Percentiles rank a stretch among this genome's conserved stretches.
These are phyloP conservation scores for Campopleginae sp. DNA, from an alignment of 2,888 invertebrate genomes.

Conservation along the genomic window DNA sequence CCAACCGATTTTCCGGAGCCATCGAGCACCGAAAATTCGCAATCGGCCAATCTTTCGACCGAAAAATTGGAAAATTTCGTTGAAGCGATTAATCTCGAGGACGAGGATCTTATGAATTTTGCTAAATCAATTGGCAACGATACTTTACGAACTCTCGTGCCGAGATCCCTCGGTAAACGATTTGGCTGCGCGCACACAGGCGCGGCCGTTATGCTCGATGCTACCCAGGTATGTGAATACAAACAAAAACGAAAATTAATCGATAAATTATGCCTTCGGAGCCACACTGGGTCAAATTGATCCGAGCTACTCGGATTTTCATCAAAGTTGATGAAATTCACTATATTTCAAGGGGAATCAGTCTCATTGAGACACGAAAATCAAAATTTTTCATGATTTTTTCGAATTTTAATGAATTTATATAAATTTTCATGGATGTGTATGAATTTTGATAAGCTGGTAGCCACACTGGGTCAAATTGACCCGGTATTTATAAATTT, in stretches of 20 bases:
- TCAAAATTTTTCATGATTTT: too few species aligned
- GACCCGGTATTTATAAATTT: too few species aligned
- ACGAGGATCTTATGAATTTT: constrained; percentile 28
- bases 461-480: too few species aligned
- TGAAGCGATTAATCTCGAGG: constrained; percentile 11
- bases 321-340: too few species aligned
- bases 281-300: too few species aligned
- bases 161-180: constrained; percentile 65
- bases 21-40: background rate
- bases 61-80: constrained; percentile 6
- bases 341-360: too few species aligned
- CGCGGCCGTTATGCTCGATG: constrained; percentile 70
- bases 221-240: constrained; percentile 71
- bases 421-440: too few species aligned
- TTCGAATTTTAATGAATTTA: too few species aligned
- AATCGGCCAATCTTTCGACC: background rate
- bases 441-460: too few species aligned
- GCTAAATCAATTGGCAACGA: background rate
- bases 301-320: too few species aligned
- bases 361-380: too few species aligned
- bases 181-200: constrained; percentile 71
- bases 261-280: too few species aligned
- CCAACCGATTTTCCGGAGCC: background rate
- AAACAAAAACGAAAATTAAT: constrained; percentile 9
- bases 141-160: constrained; percentile 47